Conservation (phyloP, 2,888 invertebrate species). For the Athalia rosae region DNA sequence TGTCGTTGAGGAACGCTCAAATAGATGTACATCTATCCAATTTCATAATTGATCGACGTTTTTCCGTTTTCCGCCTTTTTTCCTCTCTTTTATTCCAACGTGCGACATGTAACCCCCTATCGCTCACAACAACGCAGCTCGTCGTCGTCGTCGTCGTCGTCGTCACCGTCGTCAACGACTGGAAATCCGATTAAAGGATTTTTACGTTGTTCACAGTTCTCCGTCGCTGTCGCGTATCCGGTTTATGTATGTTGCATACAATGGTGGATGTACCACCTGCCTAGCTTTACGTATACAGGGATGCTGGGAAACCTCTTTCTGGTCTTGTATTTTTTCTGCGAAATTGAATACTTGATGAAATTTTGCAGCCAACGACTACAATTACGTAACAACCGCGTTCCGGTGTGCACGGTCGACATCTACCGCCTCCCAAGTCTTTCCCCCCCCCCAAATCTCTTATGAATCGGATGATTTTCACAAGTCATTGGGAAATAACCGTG, state of each 20-base stretch:
- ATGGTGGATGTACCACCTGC: neutral
- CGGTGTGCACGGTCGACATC: neutral
- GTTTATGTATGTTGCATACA: slow-evolving; percentile 22
- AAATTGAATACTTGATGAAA: slow-evolving; percentile 23
- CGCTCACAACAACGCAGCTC: too few relatives aligned
- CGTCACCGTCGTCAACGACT: slow-evolving; percentile 18
- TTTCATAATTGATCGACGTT: too few relatives aligned
- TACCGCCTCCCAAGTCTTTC: neutral
- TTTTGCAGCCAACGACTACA: slow-evolving; percentile 16
- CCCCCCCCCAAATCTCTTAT: neutral
- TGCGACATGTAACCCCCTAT: too few relatives aligned
- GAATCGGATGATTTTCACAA: too few relatives aligned
- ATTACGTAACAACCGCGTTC: neutral
- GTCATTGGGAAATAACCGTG: too few relatives aligned
- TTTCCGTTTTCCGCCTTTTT: too few relatives aligned
- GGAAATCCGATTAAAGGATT: slow-evolving; percentile 25
- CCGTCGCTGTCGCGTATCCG: neutral
- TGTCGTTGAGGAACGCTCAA: too few relatives aligned
- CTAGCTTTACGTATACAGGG: slow-evolving; percentile 35
- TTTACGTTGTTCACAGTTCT: slow-evolving; percentile 21
- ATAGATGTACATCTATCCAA: too few relatives aligned
- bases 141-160: too few relatives aligned
- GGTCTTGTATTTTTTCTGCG: slow-evolving; percentile 31
- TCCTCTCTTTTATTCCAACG: too few relatives aligned
- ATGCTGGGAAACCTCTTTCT: neutral